Base-by-base conservation (phyloP, 2,797 vertebrate species). In the Phoxinus dragarum region DNA sequence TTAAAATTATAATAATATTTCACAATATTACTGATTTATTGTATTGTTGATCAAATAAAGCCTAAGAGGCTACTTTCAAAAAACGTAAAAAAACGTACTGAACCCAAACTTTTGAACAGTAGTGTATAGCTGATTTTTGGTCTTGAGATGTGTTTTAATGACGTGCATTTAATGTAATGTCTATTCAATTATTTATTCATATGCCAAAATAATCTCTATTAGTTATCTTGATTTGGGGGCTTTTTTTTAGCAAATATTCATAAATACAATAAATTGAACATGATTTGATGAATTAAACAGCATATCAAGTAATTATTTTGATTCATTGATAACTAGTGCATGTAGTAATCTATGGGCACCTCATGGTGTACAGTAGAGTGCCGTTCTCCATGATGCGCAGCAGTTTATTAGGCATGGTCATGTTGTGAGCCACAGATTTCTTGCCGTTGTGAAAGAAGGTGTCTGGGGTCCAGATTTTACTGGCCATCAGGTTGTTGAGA, bases 381-480 rank as follows among this genome's bases (percentile, higher is more conserved):
- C 94, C 94, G 38, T 95, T 92, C 85, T 95, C 94, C 93, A 93
- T 98, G 91, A 99, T 98, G 68, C 98, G 92, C 84, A 98, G 92
- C 6, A 99, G 94, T 91, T 98, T 98, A 90, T 98, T 98, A 85
- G 98, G 98, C 97, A 98, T 98, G 1, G 97, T 98, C 97, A 99
- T 99, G 89, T 99, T 99, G 91, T 99, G 98, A 71, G 98, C 98
- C 89, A 99, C 98, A 5, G 98, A 99, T 90, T 99, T 99, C 92
- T 99, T 99, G 82, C 97, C 97, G 36, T 99, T 99, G 93, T 99
- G 97, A 88, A 99, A 98, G 92, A 99, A 98, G 12, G 97, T 98
- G 83, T 98, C 97, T 0, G 97, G 97, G 6, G 97, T 98, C 97
- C 97, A 98, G 84, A 98, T 98, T 92, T 97, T 98, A 92, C 97